A percentile compares a stretch with the other conserved stretches of the same genome.
These are phyloP conservation scores for Crotalus helleri DNA, from an alignment of 2,113 vertebrate genomes.

Conservation along the genomic window DNA sequence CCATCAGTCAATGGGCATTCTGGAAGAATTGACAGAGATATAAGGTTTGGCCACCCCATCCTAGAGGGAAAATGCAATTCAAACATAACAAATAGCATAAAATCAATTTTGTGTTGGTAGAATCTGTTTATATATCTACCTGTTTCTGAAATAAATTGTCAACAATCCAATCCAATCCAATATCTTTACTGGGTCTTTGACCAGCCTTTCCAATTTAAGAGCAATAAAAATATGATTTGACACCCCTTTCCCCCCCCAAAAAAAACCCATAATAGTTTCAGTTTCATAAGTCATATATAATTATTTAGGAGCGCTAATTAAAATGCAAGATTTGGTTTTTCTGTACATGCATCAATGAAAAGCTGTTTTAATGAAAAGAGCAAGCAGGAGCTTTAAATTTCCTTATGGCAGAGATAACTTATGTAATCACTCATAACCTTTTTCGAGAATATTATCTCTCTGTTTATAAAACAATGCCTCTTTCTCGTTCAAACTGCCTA, in stretches of 20 bases:
- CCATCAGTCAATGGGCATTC: background rate
- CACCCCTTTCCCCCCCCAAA: constrained; percentile 10
- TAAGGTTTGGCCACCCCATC: background rate
- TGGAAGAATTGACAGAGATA: background rate
- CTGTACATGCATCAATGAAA: constrained; percentile 66
- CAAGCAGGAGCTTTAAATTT: constrained; percentile 75
- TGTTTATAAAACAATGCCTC: constrained; percentile 81
- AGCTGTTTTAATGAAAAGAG: constrained; percentile 78
- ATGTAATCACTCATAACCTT: constrained; percentile 78
- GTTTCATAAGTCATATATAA: constrained; percentile 70
- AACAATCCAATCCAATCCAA: background rate
- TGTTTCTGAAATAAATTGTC: background rate
- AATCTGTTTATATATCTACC: background rate
- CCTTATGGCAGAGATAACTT: constrained; percentile 79
- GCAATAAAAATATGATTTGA: background rate
- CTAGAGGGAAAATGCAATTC: background rate
- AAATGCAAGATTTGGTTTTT: constrained; percentile 75
- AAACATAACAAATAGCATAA: background rate
- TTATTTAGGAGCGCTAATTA: constrained; percentile 80
- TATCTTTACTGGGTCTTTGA: background rate
- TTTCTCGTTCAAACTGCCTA: constrained; percentile 68
- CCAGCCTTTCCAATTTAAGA: background rate
- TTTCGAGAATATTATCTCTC: constrained; percentile 81
- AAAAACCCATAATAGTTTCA: constrained; percentile 59
- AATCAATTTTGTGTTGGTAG: background rate